A percentile compares a stretch with the other conserved stretches of the same genome.
Evolutionary conservation across 2,888 invertebrate species (phyloP).

Genomic region (Xanthorhoe spadicearia): DNA sequence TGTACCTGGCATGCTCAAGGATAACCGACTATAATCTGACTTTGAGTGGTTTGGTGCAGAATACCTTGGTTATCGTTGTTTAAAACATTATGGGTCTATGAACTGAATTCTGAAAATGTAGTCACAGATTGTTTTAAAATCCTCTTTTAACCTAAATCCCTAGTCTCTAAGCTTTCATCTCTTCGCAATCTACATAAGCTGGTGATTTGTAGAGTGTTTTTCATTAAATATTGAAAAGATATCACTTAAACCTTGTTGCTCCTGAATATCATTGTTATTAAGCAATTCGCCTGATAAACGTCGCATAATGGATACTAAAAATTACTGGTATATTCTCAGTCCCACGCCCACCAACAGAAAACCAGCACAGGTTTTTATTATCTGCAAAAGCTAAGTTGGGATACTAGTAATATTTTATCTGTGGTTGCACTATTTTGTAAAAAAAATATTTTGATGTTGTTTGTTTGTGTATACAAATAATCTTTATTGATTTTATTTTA

Average conservation of each 20-base stretch:
- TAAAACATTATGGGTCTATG: conserved; percentile 16
- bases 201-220: conserved; percentile 27
- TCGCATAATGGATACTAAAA: too few relatives aligned
- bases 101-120: conserved; percentile 9
- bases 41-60: conserved; percentile 17
- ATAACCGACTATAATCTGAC: conserved; percentile 17
- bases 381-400: too few relatives aligned
- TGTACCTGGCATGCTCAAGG: conserved; percentile 23
- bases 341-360: too few relatives aligned
- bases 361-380: too few relatives aligned
- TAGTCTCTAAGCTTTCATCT: conserved; percentile 21
- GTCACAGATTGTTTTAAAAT: conserved; percentile 17
- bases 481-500: too few relatives aligned
- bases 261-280: conserved; percentile 25
- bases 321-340: too few relatives aligned
- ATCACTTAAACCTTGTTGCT: conserved; percentile 29
- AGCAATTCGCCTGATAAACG: neutral
- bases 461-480: too few relatives aligned
- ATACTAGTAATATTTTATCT: too few relatives aligned
- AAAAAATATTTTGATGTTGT: too few relatives aligned
- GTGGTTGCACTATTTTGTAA: too few relatives aligned
- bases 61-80: conserved; percentile 24
- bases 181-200: conserved; percentile 16
- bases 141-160: neutral
- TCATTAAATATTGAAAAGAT: conserved; percentile 33